Evolutionary conservation across 2,888 invertebrate genomes (phyloP).

Genomic region (Sturmia bella): DNA sequence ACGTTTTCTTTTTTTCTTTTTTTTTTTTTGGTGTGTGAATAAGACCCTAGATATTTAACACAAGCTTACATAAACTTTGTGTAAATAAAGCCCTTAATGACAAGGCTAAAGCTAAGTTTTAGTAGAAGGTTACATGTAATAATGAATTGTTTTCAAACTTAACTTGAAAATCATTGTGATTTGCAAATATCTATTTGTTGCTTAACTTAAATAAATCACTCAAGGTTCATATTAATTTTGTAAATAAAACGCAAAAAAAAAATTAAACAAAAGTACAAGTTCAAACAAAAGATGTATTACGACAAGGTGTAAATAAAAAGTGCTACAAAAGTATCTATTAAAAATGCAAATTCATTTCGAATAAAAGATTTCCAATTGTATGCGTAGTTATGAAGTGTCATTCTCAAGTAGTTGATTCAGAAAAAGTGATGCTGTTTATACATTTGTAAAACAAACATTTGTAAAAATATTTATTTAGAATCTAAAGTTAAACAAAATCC

Average conservation of each 20-base stretch:
- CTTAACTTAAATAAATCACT: background rate
- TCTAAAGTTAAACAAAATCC: background rate
- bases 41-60: background rate
- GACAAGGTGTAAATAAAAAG: slow-evolving; percentile 17
- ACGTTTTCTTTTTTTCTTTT: too few relatives aligned
- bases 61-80: too few relatives aligned
- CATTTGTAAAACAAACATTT: slow-evolving; percentile 34
- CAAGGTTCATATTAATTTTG: slow-evolving; percentile 45
- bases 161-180: too few relatives aligned
- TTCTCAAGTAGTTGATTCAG: slow-evolving; percentile 31
- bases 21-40: background rate
- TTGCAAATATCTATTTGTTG: too few relatives aligned
- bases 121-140: background rate
- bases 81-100: too few relatives aligned
- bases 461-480: slow-evolving; percentile 18
- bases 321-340: background rate
- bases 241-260: slow-evolving; percentile 40
- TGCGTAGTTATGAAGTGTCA: slow-evolving; percentile 54
- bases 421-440: slow-evolving; percentile 8
- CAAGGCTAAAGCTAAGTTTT: slow-evolving; percentile 3
- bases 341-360: slow-evolving; percentile 56
- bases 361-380: slow-evolving; percentile 15
- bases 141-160: too few relatives aligned
- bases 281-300: slow-evolving; percentile 38
- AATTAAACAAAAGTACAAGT: slow-evolving; percentile 54